Evolutionary conservation across 2,888 invertebrate species (phyloP).

Genomic region (Ferrisia virgata): DNA sequence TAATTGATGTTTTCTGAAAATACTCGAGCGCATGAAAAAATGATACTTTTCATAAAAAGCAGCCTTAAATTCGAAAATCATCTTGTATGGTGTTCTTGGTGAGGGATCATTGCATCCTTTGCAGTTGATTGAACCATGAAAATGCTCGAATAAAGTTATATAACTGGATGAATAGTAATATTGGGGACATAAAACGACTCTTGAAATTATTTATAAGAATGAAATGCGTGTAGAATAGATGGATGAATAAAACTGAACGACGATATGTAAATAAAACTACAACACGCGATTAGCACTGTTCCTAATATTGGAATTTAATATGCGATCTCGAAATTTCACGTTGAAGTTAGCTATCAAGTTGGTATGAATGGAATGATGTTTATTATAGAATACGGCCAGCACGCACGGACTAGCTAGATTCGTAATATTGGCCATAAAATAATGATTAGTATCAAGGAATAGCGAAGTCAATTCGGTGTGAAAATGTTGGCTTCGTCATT

Average conservation of each 20-base stretch:
- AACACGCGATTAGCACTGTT: neutral
- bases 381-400: neutral
- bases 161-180: no score
- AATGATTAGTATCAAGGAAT: neutral
- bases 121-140: no score
- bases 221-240: no score
- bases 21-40: no score
- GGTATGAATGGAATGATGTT: neutral
- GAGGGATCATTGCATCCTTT: no score
- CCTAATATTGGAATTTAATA: neutral
- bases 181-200: neutral
- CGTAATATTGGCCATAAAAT: neutral
- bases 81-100: no score
- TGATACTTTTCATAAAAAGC: no score
- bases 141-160: no score
- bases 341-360: neutral
- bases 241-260: neutral
- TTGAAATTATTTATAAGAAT: neutral
- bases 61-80: no score
- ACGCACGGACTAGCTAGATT: neutral
- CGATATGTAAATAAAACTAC: neutral
- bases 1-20: no score
- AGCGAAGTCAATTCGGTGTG: neutral
- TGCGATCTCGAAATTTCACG: neutral
- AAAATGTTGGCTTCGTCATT: constrained; percentile 10